Percentiles rank a stretch among this genome's conserved stretches.
phyloP scores from a whole-genome alignment of 1,140 invertebrate species.

The Pinna nobilis region DNA sequence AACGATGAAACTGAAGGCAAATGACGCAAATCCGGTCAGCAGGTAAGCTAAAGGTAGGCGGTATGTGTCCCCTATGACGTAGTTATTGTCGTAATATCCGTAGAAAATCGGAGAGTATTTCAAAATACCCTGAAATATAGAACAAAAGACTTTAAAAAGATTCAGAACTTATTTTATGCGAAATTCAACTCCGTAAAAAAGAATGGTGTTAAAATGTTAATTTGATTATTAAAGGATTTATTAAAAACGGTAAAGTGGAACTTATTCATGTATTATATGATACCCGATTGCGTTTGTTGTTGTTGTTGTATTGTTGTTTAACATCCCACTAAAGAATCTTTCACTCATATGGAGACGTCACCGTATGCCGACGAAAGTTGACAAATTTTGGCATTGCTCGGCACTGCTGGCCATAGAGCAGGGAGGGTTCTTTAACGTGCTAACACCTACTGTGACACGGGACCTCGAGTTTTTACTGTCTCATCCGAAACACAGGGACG shows the following conservation, averaged over 20 bases:
- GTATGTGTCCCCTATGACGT: conserved; percentile 81
- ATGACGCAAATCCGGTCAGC: conserved; percentile 89
- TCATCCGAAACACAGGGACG: too few species aligned
- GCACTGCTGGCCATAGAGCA: too few species aligned
- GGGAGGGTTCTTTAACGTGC: too few species aligned
- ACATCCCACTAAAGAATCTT: too few species aligned
- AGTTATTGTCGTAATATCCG: conserved; percentile 91
- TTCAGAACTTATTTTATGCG: not conserved
- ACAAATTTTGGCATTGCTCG: too few species aligned
- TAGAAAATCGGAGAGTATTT: conserved; percentile 98
- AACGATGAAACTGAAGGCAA: conserved; percentile 95
- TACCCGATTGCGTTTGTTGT: too few species aligned
- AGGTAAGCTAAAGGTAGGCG: conserved; percentile 95
- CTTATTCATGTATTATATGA: too few species aligned
- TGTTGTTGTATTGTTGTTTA: too few species aligned
- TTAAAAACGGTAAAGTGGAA: not conserved
- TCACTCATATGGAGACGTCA: too few species aligned
- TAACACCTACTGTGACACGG: too few species aligned
- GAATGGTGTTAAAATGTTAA: not conserved
- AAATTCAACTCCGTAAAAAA: not conserved
- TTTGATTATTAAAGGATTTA: not conserved
- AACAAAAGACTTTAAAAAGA: not conserved
- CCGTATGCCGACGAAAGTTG: too few species aligned
- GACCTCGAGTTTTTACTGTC: too few species aligned
- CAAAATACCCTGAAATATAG: conserved; percentile 81